Percentiles rank a stretch among this genome's conserved stretches.
Conservation (phyloP, 2,888 invertebrate genomes). For the Seira sanloemensis region DNA sequence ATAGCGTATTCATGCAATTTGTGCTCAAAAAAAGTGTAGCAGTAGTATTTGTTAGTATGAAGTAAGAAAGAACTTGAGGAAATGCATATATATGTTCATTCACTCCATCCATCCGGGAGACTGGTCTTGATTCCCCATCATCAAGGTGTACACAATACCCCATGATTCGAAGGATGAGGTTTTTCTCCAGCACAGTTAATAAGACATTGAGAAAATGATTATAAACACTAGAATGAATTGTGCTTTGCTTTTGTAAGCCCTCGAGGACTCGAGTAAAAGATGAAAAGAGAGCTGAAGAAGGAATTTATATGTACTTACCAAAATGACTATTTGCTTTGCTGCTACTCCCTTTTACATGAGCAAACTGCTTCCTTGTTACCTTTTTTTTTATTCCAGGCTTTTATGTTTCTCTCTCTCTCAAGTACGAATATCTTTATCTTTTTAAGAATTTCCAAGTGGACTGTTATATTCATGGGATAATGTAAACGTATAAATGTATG, state of each 20-base stretch:
- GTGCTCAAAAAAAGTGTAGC: no score
- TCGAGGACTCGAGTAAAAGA: neutral
- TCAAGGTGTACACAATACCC: no score
- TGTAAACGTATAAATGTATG: no score
- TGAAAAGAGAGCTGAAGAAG: neutral
- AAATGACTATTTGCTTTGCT: constrained; percentile 4
- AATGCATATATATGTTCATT: no score
- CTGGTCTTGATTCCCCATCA: no score
- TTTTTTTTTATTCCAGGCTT: neutral
- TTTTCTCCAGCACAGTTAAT: neutral
- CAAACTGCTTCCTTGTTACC: neutral
- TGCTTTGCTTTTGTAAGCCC: neutral
- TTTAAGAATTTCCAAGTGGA: neutral
- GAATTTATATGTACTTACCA: neutral
- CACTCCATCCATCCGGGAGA: no score
- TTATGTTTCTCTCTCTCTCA: neutral
- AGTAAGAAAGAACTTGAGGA: no score
- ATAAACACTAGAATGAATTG: neutral
- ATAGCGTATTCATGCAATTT: neutral
- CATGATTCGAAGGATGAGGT: no score
- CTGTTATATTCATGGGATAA: neutral
- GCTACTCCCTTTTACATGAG: neutral
- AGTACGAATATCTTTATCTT: constrained; percentile 14
- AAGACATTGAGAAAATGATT: neutral
- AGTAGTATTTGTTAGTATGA: no score